Conservation (phyloP, 2,113 vertebrate species). For the Sturnus vulgaris region DNA sequence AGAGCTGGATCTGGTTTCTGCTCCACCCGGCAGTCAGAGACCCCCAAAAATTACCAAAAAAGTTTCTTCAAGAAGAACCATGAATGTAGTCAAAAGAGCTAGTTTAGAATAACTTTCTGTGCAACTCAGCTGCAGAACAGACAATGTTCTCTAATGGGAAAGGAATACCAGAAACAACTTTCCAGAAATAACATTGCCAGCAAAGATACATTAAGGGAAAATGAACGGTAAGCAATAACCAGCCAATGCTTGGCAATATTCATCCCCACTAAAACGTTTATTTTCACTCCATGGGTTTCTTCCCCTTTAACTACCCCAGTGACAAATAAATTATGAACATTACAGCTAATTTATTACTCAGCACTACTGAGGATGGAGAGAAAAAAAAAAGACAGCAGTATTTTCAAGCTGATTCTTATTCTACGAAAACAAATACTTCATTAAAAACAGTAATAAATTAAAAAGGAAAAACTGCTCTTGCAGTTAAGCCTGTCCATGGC, state of each 20-base stretch:
- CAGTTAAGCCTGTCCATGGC: not conserved
- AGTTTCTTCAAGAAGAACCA: not conserved
- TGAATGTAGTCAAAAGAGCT: not conserved
- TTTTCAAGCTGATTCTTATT: slow-evolving; percentile 21
- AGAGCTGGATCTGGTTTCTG: not conserved
- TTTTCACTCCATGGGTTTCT: slow-evolving; percentile 25
- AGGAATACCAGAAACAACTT: slow-evolving; percentile 34
- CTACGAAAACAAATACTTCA: slow-evolving; percentile 40
- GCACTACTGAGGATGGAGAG: not conserved
- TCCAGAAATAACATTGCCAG: slow-evolving; percentile 60
- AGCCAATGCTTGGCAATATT: slow-evolving; percentile 52
- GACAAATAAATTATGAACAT: slow-evolving; percentile 59
- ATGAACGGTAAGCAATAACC: slow-evolving; percentile 54
- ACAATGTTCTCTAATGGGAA: slow-evolving; percentile 63
- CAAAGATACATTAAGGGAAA: slow-evolving; percentile 60
- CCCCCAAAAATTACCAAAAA: not conserved
- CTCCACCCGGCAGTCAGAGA: not conserved
- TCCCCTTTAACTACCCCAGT: not conserved
- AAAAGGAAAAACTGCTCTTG: not conserved
- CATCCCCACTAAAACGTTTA: slow-evolving; percentile 46
- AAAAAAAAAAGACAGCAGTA: not conserved
- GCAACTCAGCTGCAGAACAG: slow-evolving; percentile 48
- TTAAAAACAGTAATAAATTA: not conserved
- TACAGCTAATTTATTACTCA: slow-evolving; percentile 55
- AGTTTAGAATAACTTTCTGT: slow-evolving; percentile 8